Evolutionary conservation across 2,113 vertebrate genomes (phyloP).

Genomic region (Cavia porcellus): DNA sequence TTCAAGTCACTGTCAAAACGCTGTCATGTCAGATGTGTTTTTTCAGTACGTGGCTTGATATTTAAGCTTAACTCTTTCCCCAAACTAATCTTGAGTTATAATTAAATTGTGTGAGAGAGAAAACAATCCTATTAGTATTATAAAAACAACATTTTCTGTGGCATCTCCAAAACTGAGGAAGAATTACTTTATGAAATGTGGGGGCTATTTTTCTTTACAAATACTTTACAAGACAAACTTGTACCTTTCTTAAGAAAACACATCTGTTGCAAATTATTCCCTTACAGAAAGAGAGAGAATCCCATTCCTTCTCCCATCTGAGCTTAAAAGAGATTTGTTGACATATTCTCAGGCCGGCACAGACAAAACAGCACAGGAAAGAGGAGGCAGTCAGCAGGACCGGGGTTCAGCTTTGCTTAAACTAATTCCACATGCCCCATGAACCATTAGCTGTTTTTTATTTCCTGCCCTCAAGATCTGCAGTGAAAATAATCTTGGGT

Average conservation of each 20-base stretch:
- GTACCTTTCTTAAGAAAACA: slow-evolving; percentile 85
- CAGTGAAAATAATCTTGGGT: slow-evolving; percentile 90
- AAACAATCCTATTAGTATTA: slow-evolving; percentile 72
- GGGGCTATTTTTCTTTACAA: slow-evolving; percentile 93
- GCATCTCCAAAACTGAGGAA: slow-evolving; percentile 70
- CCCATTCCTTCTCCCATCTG: slow-evolving; percentile 77
- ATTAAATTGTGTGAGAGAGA: slow-evolving; percentile 72
- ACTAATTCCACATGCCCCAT: slow-evolving; percentile 92
- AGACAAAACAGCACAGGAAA: slow-evolving; percentile 89
- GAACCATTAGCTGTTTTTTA: slow-evolving; percentile 93
- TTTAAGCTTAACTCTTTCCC: slow-evolving; percentile 58
- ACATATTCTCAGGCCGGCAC: slow-evolving; percentile 81
- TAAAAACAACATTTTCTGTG: slow-evolving; percentile 73
- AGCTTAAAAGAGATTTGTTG: slow-evolving; percentile 86
- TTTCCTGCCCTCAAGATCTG: slow-evolving; percentile 94
- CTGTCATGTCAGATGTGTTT: slow-evolving; percentile 65
- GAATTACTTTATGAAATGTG: slow-evolving; percentile 82
- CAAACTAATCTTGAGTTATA: slow-evolving; percentile 76
- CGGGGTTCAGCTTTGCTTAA: slow-evolving; percentile 85
- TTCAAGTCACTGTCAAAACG: slow-evolving; percentile 62
- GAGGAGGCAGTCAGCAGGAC: slow-evolving; percentile 84
- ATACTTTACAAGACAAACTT: slow-evolving; percentile 90
- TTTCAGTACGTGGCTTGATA: slow-evolving; percentile 66
- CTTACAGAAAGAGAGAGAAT: slow-evolving; percentile 70
- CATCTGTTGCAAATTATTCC: slow-evolving; percentile 92